Conservation (phyloP, 2,113 vertebrate species). For the Phasianus colchicus region DNA sequence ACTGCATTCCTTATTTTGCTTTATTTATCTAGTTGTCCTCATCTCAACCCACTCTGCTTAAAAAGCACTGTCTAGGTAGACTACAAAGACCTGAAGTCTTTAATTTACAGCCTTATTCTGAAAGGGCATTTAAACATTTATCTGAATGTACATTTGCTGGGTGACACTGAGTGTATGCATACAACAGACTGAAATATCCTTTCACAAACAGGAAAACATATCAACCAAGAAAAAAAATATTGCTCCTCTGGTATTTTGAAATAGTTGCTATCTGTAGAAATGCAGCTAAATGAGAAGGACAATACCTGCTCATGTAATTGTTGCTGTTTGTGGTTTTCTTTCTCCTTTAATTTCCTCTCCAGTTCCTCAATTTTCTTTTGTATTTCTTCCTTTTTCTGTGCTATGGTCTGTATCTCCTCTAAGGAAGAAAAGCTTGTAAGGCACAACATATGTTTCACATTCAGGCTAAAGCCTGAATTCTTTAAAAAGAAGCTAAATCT, state of each 20-base stretch:
- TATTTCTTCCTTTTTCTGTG: conserved; percentile 77
- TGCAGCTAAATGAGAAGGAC: background rate
- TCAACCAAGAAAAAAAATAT: background rate
- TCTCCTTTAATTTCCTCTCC: conserved; percentile 76
- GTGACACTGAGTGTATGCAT: fast-evolving
- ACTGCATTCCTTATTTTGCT: background rate
- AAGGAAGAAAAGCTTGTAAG: background rate
- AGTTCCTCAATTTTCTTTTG: conserved; percentile 79
- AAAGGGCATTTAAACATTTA: background rate
- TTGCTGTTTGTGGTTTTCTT: conserved; percentile 47
- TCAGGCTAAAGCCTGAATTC: background rate
- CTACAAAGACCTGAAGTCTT: background rate
- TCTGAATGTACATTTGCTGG: background rate
- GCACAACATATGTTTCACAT: background rate
- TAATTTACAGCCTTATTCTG: background rate
- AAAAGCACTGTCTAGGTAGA: background rate
- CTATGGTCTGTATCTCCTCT: conserved; percentile 79
- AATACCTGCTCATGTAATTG: conserved; percentile 56
- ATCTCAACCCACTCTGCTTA: background rate
- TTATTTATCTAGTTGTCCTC: background rate
- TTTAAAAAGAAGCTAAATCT: background rate
- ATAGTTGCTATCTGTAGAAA: background rate
- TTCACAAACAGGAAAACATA: background rate
- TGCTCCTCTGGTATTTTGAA: background rate
- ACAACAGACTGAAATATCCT: background rate